A percentile compares a stretch with the other conserved stretches of the same genome.
Conservation (phyloP, 2,113 vertebrate species). For the Dissostichus mawsoni region DNA sequence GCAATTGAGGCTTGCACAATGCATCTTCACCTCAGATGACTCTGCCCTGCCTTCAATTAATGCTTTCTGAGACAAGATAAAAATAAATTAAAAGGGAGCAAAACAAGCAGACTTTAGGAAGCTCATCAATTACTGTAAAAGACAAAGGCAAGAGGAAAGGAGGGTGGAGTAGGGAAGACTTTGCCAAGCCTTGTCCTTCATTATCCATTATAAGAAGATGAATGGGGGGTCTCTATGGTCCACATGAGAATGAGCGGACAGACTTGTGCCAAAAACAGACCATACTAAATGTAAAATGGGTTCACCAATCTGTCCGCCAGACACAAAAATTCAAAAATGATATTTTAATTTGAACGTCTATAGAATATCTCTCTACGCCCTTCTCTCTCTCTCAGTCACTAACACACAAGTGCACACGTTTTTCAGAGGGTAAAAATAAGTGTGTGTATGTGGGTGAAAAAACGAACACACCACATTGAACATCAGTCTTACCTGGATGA, state of each 20-base stretch:
- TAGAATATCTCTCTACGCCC: not conserved
- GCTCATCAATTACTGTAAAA: conserved; percentile 83
- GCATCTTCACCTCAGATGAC: conserved; percentile 59
- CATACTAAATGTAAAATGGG: conserved; percentile 42
- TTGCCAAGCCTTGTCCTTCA: conserved; percentile 78
- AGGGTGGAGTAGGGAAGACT: conserved; percentile 68
- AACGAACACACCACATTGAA: conserved; percentile 44
- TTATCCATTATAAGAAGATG: conserved; percentile 76
- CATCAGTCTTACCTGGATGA: conserved; percentile 93
- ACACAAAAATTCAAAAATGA: conserved; percentile 39
- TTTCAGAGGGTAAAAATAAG: conserved; percentile 24
- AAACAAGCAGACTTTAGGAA: conserved; percentile 75
- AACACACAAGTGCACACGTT: conserved; percentile 12
- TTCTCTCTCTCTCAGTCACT: not conserved
- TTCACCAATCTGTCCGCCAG: conserved; percentile 36
- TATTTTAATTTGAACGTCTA: conserved; percentile 10
- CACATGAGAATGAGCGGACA: conserved; percentile 43
- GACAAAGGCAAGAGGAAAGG: conserved; percentile 74
- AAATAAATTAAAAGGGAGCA: conserved; percentile 46
- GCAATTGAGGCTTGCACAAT: conserved; percentile 36
- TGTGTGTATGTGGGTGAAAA: conserved; percentile 11
- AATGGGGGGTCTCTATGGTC: conserved; percentile 72
- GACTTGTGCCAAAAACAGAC: conserved; percentile 54
- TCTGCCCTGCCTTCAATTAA: conserved; percentile 74
- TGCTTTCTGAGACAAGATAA: conserved; percentile 46